A percentile compares a stretch with the other conserved stretches of the same genome.
These are phyloP conservation scores for Chlamydotis undulata DNA, from an alignment of 2,113 vertebrate genomes.

Conservation along the genomic window DNA sequence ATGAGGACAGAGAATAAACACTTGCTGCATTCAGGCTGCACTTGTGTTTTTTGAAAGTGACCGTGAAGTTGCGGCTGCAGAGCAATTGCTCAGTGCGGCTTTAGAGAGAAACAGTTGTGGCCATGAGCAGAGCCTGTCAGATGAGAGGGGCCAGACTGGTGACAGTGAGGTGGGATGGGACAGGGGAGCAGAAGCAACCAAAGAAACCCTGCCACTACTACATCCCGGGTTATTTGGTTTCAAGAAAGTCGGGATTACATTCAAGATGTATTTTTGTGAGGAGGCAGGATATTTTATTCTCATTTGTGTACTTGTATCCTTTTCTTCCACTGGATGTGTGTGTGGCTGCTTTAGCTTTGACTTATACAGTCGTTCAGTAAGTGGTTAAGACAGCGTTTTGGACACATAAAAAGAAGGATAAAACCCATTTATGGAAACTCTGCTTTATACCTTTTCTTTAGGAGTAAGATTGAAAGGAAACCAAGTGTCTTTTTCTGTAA, in stretches of 20 bases:
- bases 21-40: not conserved
- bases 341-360: constrained; percentile 12
- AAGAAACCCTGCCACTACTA: not conserved
- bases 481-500: not conserved
- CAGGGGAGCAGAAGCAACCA: not conserved
- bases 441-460: constrained; percentile 16
- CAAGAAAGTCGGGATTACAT: not conserved
- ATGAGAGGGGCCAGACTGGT: not conserved
- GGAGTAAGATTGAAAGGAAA: constrained; percentile 19
- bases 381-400: constrained; percentile 2
- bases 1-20: not conserved
- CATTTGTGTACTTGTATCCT: constrained; percentile 13
- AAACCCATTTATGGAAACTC: constrained; percentile 40
- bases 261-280: not conserved
- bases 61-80: not conserved
- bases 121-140: not conserved
- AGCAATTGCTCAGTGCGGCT: constrained; percentile 12
- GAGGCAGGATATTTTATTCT: constrained; percentile 13
- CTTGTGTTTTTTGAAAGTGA: constrained; percentile 9
- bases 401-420: constrained; percentile 4
- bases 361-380: not conserved
- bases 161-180: not conserved
- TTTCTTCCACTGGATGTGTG: constrained; percentile 15
- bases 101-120: not conserved
- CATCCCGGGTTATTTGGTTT: not conserved